A percentile compares a stretch with the other conserved stretches of the same genome.
Conservation (phyloP, 1,140 invertebrate species). For the Physella acuta region DNA sequence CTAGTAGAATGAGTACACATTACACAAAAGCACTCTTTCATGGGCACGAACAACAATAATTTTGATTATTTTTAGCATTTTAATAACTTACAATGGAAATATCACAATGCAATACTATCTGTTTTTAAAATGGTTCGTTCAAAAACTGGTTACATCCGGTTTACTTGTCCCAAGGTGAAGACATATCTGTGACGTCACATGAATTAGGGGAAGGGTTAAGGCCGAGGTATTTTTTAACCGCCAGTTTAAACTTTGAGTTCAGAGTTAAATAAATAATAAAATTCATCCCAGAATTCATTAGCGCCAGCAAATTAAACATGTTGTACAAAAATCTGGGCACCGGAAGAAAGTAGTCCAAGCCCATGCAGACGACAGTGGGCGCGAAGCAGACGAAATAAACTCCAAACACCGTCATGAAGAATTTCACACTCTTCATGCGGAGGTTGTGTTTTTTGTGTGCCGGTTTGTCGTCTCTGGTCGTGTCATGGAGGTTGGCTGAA, state of each 20-base stretch:
- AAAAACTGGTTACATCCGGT: not conserved
- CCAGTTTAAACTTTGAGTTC: conserved; percentile 6
- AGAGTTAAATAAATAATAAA: conserved; percentile 9
- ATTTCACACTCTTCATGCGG: conserved; percentile 14
- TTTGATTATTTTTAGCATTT: too few species aligned
- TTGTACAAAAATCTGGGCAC: conserved; percentile 4
- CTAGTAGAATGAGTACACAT: too few species aligned
- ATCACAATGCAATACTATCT: too few species aligned
- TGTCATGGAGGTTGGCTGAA: too few species aligned
- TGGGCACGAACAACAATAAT: too few species aligned
- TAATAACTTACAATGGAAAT: too few species aligned
- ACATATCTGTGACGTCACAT: too few species aligned
- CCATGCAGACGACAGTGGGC: conserved; percentile 17
- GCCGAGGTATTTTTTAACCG: not conserved
- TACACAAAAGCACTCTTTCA: too few species aligned
- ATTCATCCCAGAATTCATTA: conserved; percentile 23
- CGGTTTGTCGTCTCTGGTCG: not conserved
- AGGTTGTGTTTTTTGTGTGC: not conserved
- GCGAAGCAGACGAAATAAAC: conserved; percentile 18
- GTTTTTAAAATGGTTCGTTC: too few species aligned
- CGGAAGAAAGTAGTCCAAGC: conserved; percentile 1
- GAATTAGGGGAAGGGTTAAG: too few species aligned
- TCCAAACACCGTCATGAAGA: conserved; percentile 26
- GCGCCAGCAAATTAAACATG: conserved; percentile 2
- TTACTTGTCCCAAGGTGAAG: too few species aligned